These are phyloP conservation scores for Lasioglossum albipes DNA, from an alignment of 1,140 invertebrate genomes.

Conservation along the genomic window DNA sequence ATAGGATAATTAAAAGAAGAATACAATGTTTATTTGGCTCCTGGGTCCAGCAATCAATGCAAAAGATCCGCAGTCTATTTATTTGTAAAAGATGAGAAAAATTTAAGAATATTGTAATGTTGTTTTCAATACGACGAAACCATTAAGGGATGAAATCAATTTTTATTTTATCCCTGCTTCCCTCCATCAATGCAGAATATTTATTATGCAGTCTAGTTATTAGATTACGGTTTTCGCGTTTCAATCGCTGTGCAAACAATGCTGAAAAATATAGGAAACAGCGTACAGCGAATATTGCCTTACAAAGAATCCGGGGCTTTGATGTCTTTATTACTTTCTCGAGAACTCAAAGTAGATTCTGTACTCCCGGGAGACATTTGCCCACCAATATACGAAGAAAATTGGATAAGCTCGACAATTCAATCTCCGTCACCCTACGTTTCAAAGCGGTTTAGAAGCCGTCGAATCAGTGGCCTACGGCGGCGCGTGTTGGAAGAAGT, in stretches of 20 bases:
- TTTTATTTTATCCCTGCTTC: too few relatives aligned
- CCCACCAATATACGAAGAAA: slow-evolving; percentile 37
- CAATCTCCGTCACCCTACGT: slow-evolving; percentile 38
- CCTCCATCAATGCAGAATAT: too few relatives aligned
- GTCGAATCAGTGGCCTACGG: slow-evolving; percentile 26
- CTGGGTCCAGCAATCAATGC: too few relatives aligned
- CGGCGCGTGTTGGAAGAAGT: slow-evolving; percentile 34
- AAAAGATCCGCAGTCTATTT: too few relatives aligned
- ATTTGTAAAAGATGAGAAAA: too few relatives aligned
- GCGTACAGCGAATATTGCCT: background rate
- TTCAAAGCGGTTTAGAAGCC: slow-evolving; percentile 28
- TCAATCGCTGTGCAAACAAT: background rate
- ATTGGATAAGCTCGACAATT: slow-evolving; percentile 53
- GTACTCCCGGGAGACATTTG: slow-evolving; percentile 37
- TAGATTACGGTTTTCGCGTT: background rate
- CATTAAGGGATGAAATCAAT: too few relatives aligned
- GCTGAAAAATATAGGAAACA: background rate
- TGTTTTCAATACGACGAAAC: too few relatives aligned
- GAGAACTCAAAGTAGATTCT: slow-evolving; percentile 17
- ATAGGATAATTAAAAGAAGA: too few relatives aligned
- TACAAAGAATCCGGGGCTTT: slow-evolving; percentile 19
- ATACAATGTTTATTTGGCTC: too few relatives aligned
- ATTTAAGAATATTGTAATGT: too few relatives aligned
- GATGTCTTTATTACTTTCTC: slow-evolving; percentile 38
- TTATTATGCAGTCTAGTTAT: too few relatives aligned